phyloP scores from a whole-genome alignment of 2,113 vertebrate species.

The Monarcha castaneiventris region DNA sequence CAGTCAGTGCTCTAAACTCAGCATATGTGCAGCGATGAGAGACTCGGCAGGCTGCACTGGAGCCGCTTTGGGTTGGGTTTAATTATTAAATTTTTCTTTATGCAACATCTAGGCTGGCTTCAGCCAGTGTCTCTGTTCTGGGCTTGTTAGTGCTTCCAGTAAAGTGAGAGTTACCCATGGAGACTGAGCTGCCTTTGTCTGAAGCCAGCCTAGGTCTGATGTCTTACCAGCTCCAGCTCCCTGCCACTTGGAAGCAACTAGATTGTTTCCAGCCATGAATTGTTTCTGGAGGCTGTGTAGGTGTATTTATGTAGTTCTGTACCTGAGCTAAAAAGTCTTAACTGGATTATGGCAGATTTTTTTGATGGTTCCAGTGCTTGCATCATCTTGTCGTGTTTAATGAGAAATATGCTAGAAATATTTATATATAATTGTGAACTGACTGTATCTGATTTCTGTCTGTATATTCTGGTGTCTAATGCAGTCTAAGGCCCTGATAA shows the following conservation, averaged over 20 bases:
- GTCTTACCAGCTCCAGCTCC: neutral
- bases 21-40: neutral
- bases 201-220: neutral
- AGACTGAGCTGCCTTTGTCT: neutral
- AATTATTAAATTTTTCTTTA: neutral
- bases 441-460: neutral
- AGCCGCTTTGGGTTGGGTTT: neutral
- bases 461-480: neutral
- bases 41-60: neutral
- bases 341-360: neutral
- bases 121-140: neutral
- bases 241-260: neutral
- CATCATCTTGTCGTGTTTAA: neutral
- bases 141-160: neutral
- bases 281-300: neutral
- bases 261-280: neutral
- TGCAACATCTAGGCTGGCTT: neutral
- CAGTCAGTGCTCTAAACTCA: neutral
- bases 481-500: neutral
- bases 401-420: neutral
- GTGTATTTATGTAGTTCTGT: neutral
- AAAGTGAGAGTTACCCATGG: neutral
- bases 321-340: neutral
- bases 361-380: neutral
- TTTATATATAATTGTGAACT: neutral